Evolutionary conservation across 1,140 invertebrate genomes (phyloP), one percentile per base, ranked within the genome.

Genomic region (Stegodyphus dumicola): DNA sequence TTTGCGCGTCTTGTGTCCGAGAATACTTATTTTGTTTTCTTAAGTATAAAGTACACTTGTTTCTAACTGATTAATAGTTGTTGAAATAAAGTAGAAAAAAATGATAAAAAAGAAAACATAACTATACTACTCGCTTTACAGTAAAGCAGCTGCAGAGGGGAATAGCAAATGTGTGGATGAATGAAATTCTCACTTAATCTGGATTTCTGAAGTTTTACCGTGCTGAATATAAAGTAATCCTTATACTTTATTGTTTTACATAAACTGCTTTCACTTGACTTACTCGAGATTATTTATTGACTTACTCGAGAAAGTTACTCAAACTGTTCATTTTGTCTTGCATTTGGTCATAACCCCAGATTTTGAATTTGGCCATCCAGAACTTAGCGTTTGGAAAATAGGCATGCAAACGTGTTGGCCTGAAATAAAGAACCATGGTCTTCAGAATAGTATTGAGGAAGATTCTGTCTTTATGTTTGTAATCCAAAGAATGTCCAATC

Each of bases 291-390:
- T 60, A 9, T 9, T 60, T 5, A 60, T 60, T 15, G 56, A 10
- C 56, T 60, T 15, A 33, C 56, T 75, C 75, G 17, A 52, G 7
- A 9, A 67, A 17, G 7, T 13, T n/a, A 7, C 10, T 2, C 15
- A 67, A n/a, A 17, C 48, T 64, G 10, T 54, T 33, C 89, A 87
- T 65, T 92, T 13, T 7, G 7, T 15, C 6, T 71, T 51, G 18
- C 6, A 52, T 56, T 53, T 87, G 67, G 7, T 86, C 86, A 9
- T 88, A 88, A 5, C 53, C 80, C 74, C 88, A 88, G n/a, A 89
- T 88, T 73, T 87, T 87, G 0, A 83, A 86, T 0, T 87, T 86
- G 0, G 85, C 77, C 10, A 89, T 87, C 73, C 88, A 88, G 9
- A 81, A 17, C 53, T 88, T 87, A 13, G 87, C 10, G 4, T 53